Percentiles rank a stretch among this genome's conserved stretches.
Conservation (phyloP, 2,113 vertebrate species). For the Vulpes vulpes region DNA sequence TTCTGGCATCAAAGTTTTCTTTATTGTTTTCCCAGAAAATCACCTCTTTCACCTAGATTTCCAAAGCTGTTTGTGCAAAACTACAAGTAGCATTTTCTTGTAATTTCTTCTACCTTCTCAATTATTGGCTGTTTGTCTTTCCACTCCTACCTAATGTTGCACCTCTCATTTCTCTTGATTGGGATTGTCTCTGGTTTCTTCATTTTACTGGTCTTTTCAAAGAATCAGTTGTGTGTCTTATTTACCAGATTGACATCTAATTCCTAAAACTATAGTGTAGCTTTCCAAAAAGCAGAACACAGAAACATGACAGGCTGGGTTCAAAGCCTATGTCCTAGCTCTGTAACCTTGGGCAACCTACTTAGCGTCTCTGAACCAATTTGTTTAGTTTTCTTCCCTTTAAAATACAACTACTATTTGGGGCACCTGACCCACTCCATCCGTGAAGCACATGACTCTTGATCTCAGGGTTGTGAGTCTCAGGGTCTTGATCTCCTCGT, state of each 20-base stretch:
- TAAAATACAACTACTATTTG: background rate
- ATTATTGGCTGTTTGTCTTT: background rate
- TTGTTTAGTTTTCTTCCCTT: background rate
- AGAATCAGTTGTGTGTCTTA: constrained; percentile 17
- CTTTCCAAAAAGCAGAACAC: background rate
- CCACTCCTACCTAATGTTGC: background rate
- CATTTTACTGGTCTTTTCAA: constrained; percentile 13
- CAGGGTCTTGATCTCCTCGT: background rate
- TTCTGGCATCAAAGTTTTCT: background rate
- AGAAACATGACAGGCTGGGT: background rate
- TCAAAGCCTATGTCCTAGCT: background rate
- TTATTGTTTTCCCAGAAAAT: constrained; percentile 47
- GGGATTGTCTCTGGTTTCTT: background rate
- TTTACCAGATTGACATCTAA: background rate
- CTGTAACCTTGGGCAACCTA: background rate
- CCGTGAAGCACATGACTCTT: background rate
- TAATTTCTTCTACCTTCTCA: background rate
- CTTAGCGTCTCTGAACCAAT: background rate
- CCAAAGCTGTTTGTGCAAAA: constrained; percentile 23
- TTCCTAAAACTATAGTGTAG: constrained; percentile 22
- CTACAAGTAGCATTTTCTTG: background rate
- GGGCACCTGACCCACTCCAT: background rate
- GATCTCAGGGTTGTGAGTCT: background rate
- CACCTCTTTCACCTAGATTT: constrained; percentile 26
- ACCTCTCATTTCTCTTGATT: background rate